A percentile compares a stretch with the other conserved stretches of the same genome.
Evolutionary conservation across 2,113 vertebrate genomes (phyloP).

Genomic region (Hiodon alosoides): DNA sequence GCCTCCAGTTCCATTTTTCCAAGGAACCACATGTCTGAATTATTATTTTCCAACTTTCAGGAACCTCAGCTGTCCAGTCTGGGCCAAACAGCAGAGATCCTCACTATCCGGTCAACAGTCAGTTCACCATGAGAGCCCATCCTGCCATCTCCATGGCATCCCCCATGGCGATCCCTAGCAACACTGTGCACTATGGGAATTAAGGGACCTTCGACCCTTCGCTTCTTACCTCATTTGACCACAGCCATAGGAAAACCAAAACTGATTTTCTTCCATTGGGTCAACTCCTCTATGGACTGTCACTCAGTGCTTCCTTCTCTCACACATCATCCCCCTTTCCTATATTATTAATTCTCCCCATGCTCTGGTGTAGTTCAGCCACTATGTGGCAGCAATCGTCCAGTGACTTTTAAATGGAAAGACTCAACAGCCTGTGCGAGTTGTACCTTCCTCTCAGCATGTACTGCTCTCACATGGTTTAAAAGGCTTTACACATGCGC

Average conservation of each 20-base stretch:
- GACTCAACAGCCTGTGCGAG: conserved; percentile 11
- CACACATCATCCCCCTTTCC: conserved; percentile 17
- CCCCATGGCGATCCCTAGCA: conserved; percentile 89
- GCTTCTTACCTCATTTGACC: conserved; percentile 43
- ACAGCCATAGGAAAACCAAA: conserved; percentile 50
- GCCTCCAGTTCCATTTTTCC: neutral
- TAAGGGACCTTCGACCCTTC: conserved; percentile 54
- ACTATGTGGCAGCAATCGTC: conserved; percentile 33
- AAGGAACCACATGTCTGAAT: neutral
- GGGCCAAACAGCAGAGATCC: conserved; percentile 68
- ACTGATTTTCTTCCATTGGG: conserved; percentile 5
- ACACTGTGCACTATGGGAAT: conserved; percentile 93
- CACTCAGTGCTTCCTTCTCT: neutral
- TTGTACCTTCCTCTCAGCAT: conserved; percentile 14
- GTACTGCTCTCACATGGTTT: neutral
- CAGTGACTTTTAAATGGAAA: neutral
- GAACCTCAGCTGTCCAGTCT: conserved; percentile 66
- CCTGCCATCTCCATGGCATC: conserved; percentile 92
- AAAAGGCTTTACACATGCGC: neutral
- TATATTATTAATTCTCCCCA: neutral
- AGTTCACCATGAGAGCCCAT: conserved; percentile 90
- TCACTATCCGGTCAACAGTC: conserved; percentile 85
- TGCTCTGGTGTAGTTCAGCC: conserved; percentile 31
- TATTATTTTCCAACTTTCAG: conserved; percentile 47
- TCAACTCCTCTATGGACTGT: neutral